Percentiles rank a stretch among this genome's conserved stretches.
Conservation (phyloP, 2,797 vertebrate species). For the Coccyzus lansbergi region DNA sequence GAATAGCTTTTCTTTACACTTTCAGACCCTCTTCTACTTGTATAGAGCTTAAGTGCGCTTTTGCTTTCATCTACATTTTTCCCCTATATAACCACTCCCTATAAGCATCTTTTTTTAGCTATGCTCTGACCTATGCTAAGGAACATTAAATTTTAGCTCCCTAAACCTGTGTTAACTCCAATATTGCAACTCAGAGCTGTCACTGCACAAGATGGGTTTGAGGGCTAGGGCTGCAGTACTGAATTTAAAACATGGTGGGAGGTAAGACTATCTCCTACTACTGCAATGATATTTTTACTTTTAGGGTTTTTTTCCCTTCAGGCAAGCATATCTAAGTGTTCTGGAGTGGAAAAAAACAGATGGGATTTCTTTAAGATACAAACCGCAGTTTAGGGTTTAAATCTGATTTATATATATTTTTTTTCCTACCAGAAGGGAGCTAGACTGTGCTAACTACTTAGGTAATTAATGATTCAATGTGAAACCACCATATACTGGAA, state of each 20-base stretch:
- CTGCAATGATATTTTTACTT: neutral
- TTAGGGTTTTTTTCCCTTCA: constrained; percentile 28
- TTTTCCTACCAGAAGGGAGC: constrained; percentile 41
- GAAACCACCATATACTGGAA: constrained; percentile 62
- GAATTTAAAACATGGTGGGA: constrained; percentile 50
- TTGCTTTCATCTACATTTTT: neutral
- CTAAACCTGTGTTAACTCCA: neutral
- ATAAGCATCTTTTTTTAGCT: neutral
- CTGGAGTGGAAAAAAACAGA: constrained; percentile 72
- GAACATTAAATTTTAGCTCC: neutral
- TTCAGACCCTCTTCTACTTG: neutral
- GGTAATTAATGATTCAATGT: constrained; percentile 76
- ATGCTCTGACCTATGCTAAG: neutral
- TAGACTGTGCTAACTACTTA: constrained; percentile 57
- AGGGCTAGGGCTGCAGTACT: constrained; percentile 6
- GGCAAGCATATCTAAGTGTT: constrained; percentile 63
- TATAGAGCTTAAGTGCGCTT: neutral
- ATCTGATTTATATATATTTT: neutral
- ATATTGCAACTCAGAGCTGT: neutral
- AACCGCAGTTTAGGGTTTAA: constrained; percentile 45
- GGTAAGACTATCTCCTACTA: neutral
- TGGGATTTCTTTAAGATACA: constrained; percentile 71
- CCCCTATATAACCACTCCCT: neutral
- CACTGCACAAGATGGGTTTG: neutral
- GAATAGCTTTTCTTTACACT: neutral